These are phyloP conservation scores for Centropus unirufus DNA, from an alignment of 2,113 vertebrate species.

Conservation along the genomic window DNA sequence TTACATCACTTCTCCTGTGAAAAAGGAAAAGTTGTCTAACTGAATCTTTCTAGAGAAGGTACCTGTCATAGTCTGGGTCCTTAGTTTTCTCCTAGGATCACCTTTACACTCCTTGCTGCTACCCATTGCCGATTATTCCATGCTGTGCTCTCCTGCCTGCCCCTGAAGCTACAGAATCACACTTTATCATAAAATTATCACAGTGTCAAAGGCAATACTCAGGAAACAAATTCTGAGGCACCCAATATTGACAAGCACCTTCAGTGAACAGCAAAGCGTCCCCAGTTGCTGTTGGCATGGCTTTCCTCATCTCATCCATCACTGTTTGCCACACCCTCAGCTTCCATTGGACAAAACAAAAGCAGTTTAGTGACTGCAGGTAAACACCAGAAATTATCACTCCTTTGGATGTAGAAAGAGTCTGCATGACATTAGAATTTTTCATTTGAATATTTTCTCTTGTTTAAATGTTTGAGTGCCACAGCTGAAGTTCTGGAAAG, in stretches of 20 bases:
- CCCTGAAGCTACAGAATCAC: background rate
- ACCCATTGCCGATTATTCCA: background rate
- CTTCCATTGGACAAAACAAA: background rate
- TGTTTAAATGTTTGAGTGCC: background rate
- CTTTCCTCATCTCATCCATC: background rate
- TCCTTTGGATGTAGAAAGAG: background rate
- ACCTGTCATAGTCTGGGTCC: background rate
- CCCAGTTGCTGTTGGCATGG: background rate
- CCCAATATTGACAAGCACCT: background rate
- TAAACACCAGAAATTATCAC: background rate
- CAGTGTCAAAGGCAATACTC: background rate
- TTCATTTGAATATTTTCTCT: background rate
- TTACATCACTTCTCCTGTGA: background rate
- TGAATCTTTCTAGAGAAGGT: background rate
- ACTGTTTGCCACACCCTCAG: background rate
- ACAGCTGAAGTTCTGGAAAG: background rate
- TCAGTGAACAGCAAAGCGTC: background rate
- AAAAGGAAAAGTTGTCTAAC: background rate
- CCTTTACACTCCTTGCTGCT: fast-evolving
- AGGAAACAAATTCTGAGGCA: background rate
- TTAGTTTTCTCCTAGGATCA: background rate
- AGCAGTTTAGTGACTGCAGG: background rate
- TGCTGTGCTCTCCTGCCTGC: background rate
- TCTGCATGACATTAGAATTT: background rate
- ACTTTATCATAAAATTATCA: background rate